Evolutionary conservation across 2,888 invertebrate genomes (phyloP).

Genomic region (Orgyia antiqua): DNA sequence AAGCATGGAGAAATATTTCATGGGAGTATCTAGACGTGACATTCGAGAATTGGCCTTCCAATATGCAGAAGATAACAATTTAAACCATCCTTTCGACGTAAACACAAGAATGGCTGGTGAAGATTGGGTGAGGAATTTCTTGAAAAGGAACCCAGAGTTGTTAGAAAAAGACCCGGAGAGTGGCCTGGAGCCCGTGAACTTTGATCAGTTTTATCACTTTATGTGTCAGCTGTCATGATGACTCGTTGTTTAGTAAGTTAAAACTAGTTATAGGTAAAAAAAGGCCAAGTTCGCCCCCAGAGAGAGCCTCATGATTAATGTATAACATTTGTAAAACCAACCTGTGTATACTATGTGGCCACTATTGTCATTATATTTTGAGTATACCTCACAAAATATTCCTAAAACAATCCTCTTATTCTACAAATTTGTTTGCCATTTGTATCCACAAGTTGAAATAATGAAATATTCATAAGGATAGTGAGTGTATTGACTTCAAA

Average conservation of each 20-base stretch:
- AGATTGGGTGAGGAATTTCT: constrained; percentile 72
- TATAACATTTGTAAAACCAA: constrained; percentile 30
- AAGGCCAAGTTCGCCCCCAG: constrained; percentile 46
- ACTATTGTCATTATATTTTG: constrained; percentile 27
- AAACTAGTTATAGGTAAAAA: constrained; percentile 35
- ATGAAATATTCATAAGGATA: constrained; percentile 4
- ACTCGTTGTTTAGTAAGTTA: constrained; percentile 28
- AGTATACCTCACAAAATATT: constrained; percentile 25
- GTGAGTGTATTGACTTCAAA: too few species aligned
- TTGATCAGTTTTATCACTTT: constrained; percentile 73
- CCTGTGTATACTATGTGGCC: constrained; percentile 28
- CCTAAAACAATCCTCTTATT: constrained; percentile 11
- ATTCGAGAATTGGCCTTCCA: constrained; percentile 71
- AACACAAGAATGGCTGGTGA: constrained; percentile 72
- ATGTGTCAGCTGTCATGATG: constrained; percentile 72
- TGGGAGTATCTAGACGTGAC: constrained; percentile 68
- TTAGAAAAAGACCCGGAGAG: constrained; percentile 55
- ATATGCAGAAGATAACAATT: constrained; percentile 64
- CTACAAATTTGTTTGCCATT: constrained; percentile 12
- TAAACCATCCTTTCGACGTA: constrained; percentile 67
- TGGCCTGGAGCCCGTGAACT: constrained; percentile 67
- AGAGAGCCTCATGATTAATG: constrained; percentile 41
- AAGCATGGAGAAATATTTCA: constrained; percentile 71
- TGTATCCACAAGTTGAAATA: constrained; percentile 23
- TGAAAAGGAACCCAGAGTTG: constrained; percentile 67